Conservation (phyloP, 2,113 vertebrate genomes). For the Pomatostomus ruficeps region DNA sequence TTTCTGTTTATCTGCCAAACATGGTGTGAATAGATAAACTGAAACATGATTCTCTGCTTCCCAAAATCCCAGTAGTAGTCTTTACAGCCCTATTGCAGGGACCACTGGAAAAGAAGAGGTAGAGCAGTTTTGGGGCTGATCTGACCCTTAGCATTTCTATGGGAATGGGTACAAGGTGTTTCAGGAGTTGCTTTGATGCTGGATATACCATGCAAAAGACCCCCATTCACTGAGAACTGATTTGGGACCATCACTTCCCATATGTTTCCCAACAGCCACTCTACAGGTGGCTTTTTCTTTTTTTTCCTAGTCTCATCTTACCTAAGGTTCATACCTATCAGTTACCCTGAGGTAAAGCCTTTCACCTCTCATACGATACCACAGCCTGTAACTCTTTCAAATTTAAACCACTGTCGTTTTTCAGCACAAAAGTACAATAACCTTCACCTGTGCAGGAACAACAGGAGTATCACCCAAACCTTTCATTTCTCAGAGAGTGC, state of each 20-base stretch:
- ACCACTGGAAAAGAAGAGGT: not conserved
- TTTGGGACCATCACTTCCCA: not conserved
- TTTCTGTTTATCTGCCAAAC: not conserved
- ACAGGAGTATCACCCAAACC: not conserved
- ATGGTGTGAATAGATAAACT: not conserved
- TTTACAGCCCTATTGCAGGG: not conserved
- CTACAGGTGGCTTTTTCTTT: not conserved
- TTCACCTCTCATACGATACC: not conserved
- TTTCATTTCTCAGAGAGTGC: fast-evolving
- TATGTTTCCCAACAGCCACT: not conserved
- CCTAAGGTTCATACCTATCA: not conserved
- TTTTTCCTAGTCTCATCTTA: not conserved
- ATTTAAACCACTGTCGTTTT: not conserved
- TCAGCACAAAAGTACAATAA: not conserved
- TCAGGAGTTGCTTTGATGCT: not conserved
- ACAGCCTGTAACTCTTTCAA: not conserved
- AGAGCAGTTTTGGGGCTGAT: not conserved
- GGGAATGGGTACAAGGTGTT: not conserved
- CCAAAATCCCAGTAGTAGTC: not conserved
- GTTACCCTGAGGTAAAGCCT: not conserved
- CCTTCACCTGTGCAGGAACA: not conserved
- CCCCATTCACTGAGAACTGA: not conserved
- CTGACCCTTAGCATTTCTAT: not conserved
- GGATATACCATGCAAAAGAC: not conserved
- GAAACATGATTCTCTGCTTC: not conserved